Evolutionary conservation across 2,888 invertebrate genomes (phyloP), one percentile per base, ranked within the genome.

Genomic region (Escarpia spicata): DNA sequence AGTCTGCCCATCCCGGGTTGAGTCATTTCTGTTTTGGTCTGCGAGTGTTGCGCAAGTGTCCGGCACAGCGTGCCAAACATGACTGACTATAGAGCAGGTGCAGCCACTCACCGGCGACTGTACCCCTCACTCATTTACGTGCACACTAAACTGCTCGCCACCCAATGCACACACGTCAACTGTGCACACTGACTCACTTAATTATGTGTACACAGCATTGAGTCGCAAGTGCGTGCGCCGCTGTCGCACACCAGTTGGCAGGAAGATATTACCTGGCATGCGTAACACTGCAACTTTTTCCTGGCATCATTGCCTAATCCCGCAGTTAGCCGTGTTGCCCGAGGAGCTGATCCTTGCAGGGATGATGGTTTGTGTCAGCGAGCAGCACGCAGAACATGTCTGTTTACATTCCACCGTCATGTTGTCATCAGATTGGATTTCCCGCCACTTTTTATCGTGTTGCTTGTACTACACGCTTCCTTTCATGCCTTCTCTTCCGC

Each of bases 401-500:
- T 75, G 19, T n/a, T 75, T 75, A 75, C n/a, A 75, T 75, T 75
- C 75, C 75, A 26, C 75, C 19, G 75, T 75, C 19, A 26, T 75
- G 75, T 75, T 75, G 26, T 75, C 75, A 19, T 75, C 75, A 75
- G 19, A 75, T 75, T 6, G n/a, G 75, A 75, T 75, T 19, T 75
- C 75, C 19, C 75, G 26, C 75, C 75, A 75, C 26, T 75, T 75
- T 75, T 75, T 75, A 15, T 19, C 26, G 19, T 75, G 75, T 75
- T 75, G 75, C 75, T 75, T 75, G 75, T 75, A 75, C 75, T 75
- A 75, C 75, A 75, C 75, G 75, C 75, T 75, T 75, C 75, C 75
- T 75, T 75, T 75, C 75, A 75, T 75, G 75, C 75, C 75, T 26
- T 75, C 75, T 75, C 75, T 75, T 75, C 75, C 75, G 6, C 75